Percentiles rank a stretch among this genome's conserved stretches.
Conservation (phyloP, 1,140 invertebrate species). For the Heliconius hermathena region DNA sequence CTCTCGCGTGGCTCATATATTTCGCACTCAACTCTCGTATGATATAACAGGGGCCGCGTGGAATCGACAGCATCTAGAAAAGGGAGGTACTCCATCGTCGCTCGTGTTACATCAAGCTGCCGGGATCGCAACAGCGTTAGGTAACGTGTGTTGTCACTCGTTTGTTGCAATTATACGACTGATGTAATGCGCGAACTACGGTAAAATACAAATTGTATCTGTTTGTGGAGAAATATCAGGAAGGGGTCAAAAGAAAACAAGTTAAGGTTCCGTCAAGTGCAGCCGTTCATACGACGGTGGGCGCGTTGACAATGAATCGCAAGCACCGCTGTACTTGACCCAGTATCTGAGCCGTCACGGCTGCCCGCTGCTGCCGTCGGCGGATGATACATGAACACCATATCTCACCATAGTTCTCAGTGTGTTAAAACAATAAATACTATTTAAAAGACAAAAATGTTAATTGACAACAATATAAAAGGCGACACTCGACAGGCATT, state of each 20-base stretch:
- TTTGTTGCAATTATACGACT: conserved; percentile 62
- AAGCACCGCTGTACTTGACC: conserved; percentile 80
- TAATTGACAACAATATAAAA: background rate
- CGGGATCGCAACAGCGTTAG: conserved; percentile 60
- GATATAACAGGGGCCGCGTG: conserved; percentile 63
- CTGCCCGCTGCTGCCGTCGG: conserved; percentile 47
- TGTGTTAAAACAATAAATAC: background rate
- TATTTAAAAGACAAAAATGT: background rate
- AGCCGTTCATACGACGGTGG: conserved; percentile 49
- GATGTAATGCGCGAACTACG: conserved; percentile 57
- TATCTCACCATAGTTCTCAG: background rate
- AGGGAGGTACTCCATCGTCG: conserved; percentile 44
- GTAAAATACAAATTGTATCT: conserved; percentile 32
- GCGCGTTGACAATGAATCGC: conserved; percentile 77
- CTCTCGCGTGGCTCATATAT: conserved; percentile 53
- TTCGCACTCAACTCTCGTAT: conserved; percentile 61
- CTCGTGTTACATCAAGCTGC: conserved; percentile 64
- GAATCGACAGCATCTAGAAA: conserved; percentile 46
- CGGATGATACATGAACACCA: conserved; percentile 32
- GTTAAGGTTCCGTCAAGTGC: conserved; percentile 75
- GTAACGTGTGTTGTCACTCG: conserved; percentile 72
- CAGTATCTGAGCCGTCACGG: conserved; percentile 71
- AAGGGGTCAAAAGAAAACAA: conserved; percentile 58
- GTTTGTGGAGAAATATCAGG: conserved; percentile 15
- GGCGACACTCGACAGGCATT: conserved; percentile 6